These are phyloP conservation scores for Australoheros facetus DNA, from an alignment of 2,797 vertebrate genomes.

Conservation along the genomic window DNA sequence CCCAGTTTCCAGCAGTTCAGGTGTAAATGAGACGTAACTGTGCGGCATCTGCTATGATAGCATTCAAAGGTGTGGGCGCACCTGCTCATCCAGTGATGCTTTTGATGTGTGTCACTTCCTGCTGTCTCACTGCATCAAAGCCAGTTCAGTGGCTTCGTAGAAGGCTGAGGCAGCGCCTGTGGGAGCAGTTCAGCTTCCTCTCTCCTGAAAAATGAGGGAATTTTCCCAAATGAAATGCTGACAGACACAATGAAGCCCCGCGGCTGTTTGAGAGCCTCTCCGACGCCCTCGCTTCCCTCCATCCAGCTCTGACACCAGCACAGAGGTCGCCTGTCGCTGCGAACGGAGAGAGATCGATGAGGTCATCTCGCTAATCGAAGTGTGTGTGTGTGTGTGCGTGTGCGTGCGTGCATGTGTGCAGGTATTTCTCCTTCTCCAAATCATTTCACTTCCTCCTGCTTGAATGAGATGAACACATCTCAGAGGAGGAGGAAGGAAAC, in stretches of 20 bases:
- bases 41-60: background rate
- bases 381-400: background rate
- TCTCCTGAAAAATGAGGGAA: background rate
- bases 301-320: background rate
- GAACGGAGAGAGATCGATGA: background rate
- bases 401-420: background rate
- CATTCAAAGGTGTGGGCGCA: background rate
- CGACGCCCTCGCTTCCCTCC: background rate
- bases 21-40: background rate
- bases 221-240: background rate
- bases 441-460: background rate
- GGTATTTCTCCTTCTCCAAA: background rate
- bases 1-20: no score
- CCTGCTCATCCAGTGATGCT: background rate
- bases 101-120: background rate
- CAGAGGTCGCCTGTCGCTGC: constrained; percentile 3
- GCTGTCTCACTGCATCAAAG: background rate
- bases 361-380: constrained; percentile 1
- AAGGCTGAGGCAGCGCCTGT: background rate
- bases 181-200: no score
- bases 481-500: background rate
- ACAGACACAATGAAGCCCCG: background rate
- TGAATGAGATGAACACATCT: background rate
- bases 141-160: background rate
- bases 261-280: background rate